Percentiles rank a stretch among this genome's conserved stretches.
Evolutionary conservation across 2,113 vertebrate species (phyloP).

Genomic region (Pteropus alecto): DNA sequence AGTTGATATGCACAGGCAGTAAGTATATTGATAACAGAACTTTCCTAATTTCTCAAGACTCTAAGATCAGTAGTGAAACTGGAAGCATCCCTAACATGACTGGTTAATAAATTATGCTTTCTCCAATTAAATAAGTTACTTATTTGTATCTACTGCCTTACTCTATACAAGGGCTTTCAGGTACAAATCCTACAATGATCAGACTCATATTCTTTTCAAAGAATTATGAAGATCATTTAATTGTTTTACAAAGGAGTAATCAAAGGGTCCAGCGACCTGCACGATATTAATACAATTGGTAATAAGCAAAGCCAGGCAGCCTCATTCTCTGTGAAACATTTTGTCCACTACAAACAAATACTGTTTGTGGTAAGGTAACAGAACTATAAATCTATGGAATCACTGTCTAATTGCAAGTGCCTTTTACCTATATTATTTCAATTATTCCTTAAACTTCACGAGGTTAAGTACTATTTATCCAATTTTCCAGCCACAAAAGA

Average conservation of each 20-base stretch:
- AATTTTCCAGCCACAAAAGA: background rate
- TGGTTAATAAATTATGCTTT: background rate
- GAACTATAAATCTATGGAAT: background rate
- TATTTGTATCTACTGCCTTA: slow-evolving; percentile 23
- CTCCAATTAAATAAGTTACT: background rate
- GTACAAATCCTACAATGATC: background rate
- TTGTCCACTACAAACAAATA: background rate
- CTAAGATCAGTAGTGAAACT: background rate
- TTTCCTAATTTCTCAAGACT: background rate
- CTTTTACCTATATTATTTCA: background rate
- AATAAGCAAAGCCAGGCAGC: slow-evolving; percentile 3
- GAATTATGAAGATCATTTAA: slow-evolving; percentile 27
- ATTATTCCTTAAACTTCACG: background rate
- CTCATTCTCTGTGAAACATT: background rate
- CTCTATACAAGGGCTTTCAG: background rate
- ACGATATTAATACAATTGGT: background rate
- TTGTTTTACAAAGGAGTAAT: background rate
- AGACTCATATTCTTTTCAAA: background rate
- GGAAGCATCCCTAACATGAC: background rate
- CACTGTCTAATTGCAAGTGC: background rate
- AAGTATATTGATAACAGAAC: background rate
- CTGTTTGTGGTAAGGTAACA: background rate
- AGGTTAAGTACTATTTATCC: background rate
- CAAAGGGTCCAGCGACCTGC: background rate
- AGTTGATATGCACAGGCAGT: background rate